Evolutionary conservation across 2,113 vertebrate genomes (phyloP).

Genomic region (Scophthalmus maximus): DNA sequence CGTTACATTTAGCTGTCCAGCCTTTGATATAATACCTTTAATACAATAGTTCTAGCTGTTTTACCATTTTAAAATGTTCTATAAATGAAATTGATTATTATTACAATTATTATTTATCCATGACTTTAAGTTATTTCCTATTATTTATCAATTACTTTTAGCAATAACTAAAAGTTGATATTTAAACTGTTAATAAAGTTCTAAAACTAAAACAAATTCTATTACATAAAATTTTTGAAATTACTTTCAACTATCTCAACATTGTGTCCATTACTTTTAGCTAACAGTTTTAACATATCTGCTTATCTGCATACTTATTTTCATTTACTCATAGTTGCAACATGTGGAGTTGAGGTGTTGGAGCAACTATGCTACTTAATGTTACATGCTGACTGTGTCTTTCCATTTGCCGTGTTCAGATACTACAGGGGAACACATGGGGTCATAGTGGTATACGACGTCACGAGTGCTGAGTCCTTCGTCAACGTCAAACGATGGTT

Average conservation of each 20-base stretch:
- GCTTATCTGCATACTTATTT: background rate
- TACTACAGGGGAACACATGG: conserved; percentile 98
- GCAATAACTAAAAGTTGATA: too few species aligned
- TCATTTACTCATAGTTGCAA: background rate
- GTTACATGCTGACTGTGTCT: conserved; percentile 3
- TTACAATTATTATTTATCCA: too few species aligned
- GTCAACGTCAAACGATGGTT: conserved; percentile 99
- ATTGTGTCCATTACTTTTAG: background rate
- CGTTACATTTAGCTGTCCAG: too few species aligned
- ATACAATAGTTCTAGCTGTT: too few species aligned
- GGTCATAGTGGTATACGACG: conserved; percentile 98
- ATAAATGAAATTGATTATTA: too few species aligned
- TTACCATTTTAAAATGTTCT: too few species aligned
- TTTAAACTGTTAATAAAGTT: background rate
- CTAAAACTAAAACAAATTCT: background rate
- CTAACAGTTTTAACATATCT: background rate
- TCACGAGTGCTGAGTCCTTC: conserved; percentile 97
- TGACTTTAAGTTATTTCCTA: background rate
- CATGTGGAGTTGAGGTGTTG: background rate
- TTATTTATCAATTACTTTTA: background rate
- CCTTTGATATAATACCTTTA: too few species aligned
- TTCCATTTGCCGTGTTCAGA: conserved; percentile 74
- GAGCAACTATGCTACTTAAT: too few species aligned
- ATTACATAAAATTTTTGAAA: background rate
- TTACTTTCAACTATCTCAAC: background rate